Conservation (phyloP, 2,113 vertebrate species). For the Mastomys coucha region DNA sequence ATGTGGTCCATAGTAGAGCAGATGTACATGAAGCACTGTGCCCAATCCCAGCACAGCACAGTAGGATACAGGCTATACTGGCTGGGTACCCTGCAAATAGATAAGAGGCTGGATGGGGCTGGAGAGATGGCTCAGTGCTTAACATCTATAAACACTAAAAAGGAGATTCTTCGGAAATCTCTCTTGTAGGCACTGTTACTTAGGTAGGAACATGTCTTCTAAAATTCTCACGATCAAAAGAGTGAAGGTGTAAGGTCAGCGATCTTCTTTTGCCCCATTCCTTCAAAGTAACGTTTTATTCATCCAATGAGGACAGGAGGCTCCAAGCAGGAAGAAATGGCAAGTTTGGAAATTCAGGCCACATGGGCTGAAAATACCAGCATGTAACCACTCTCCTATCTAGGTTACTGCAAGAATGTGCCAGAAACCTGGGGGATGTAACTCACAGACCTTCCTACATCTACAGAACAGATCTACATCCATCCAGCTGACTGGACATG, state of each 20-base stretch:
- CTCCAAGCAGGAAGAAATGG: conserved; percentile 40
- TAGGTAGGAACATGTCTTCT: background rate
- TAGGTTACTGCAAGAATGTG: conserved; percentile 64
- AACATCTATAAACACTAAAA: background rate
- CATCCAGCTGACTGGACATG: conserved; percentile 56
- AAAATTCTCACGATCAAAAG: too few relatives aligned
- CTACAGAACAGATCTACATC: conserved; percentile 16
- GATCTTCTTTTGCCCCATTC: background rate
- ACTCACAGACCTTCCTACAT: background rate
- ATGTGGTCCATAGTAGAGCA: background rate
- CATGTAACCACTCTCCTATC: conserved; percentile 58
- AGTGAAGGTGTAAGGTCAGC: background rate
- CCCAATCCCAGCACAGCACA: background rate
- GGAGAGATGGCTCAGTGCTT: background rate
- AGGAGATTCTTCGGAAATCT: background rate
- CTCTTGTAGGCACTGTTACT: background rate
- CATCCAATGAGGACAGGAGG: conserved; percentile 54
- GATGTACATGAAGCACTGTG: fast-evolving
- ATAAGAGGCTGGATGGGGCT: background rate
- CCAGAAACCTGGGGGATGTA: conserved; percentile 26
- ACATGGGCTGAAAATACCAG: conserved; percentile 55
- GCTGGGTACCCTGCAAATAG: background rate
- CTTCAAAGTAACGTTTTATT: conserved; percentile 50
- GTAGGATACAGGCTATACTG: background rate
- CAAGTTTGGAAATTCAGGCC: conserved; percentile 71